These are phyloP conservation scores for Trissolcus brochymenae DNA, from an alignment of 2,888 invertebrate genomes.

Conservation along the genomic window DNA sequence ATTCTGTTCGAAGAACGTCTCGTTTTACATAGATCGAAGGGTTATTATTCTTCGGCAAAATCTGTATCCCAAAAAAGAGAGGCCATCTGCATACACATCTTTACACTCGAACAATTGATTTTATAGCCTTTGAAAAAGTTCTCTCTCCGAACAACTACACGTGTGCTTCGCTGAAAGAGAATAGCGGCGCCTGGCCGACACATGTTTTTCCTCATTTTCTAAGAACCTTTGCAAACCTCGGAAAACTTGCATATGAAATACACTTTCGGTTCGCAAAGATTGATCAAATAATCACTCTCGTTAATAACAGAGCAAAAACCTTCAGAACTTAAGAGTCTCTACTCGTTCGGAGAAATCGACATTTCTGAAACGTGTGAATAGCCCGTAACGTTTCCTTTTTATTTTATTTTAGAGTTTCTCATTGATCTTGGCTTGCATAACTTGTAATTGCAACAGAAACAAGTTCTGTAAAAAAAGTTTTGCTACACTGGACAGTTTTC, in stretches of 20 bases:
- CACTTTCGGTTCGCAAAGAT: background rate
- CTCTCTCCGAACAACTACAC: background rate
- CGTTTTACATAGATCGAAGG: no score
- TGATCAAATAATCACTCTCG: slow-evolving; percentile 20
- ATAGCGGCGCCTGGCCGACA: slow-evolving; percentile 17
- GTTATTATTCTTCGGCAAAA: no score
- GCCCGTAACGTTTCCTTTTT: no score
- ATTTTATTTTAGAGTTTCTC: no score
- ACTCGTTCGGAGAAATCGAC: background rate
- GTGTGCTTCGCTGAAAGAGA: background rate
- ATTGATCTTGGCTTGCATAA: no score
- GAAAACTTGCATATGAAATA: slow-evolving; percentile 4
- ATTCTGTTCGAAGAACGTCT: no score
- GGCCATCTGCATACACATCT: no score
- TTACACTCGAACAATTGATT: background rate
- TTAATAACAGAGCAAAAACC: slow-evolving; percentile 2
- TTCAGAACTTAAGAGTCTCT: background rate
- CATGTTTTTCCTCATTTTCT: slow-evolving; percentile 23
- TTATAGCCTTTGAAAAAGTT: slow-evolving; percentile 1
- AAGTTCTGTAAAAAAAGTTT: no score
- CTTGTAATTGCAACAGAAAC: no score
- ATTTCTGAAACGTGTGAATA: no score
- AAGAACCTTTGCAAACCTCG: background rate
- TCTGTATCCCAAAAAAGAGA: no score
- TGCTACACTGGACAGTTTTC: no score